Percentiles rank a stretch among this genome's conserved stretches.
Conservation (phyloP, 2,113 vertebrate genomes). For the Scartelaos histophorus region DNA sequence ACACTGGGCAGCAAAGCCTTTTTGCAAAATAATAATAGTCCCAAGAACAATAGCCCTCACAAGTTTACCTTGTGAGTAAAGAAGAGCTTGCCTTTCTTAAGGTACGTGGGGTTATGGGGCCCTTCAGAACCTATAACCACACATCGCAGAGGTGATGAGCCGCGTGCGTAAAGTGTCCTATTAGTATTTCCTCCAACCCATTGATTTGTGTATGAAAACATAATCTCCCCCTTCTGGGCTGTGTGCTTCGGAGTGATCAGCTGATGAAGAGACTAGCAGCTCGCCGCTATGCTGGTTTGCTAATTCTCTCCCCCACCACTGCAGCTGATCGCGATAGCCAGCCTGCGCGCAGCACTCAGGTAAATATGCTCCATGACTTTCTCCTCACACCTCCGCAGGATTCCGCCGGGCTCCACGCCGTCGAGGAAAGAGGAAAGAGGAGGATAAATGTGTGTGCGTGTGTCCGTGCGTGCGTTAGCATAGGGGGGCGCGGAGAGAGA, state of each 20-base stretch:
- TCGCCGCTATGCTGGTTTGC: constrained; percentile 99
- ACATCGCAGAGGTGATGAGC: constrained; percentile 84
- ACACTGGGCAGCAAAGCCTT: too few relatives aligned
- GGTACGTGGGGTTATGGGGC: constrained; percentile 63
- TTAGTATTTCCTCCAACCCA: constrained; percentile 89
- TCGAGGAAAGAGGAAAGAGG: constrained; percentile 81
- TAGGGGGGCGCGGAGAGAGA: constrained; percentile 27
- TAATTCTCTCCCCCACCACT: constrained; percentile 99
- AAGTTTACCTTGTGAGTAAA: background rate
- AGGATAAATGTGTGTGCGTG: constrained; percentile 77
- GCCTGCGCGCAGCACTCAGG: constrained; percentile 97
- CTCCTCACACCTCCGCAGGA: constrained; percentile 71
- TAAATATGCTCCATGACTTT: constrained; percentile 76
- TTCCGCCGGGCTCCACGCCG: constrained; percentile 88
- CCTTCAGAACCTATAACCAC: constrained; percentile 80
- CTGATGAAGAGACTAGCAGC: constrained; percentile 99
- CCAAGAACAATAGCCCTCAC: background rate
- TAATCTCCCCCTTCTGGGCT: constrained; percentile 89
- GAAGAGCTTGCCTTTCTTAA: background rate
- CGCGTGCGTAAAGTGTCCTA: constrained; percentile 81
- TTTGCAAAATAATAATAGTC: background rate
- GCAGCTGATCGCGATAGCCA: constrained; percentile 90
- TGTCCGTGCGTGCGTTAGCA: constrained; percentile 24
- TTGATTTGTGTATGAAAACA: constrained; percentile 99
- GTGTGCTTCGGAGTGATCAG: constrained; percentile 95